Percentiles rank a stretch among this genome's conserved stretches.
These are phyloP conservation scores for Piprites chloris DNA, from an alignment of 2,113 vertebrate genomes.

Conservation along the genomic window DNA sequence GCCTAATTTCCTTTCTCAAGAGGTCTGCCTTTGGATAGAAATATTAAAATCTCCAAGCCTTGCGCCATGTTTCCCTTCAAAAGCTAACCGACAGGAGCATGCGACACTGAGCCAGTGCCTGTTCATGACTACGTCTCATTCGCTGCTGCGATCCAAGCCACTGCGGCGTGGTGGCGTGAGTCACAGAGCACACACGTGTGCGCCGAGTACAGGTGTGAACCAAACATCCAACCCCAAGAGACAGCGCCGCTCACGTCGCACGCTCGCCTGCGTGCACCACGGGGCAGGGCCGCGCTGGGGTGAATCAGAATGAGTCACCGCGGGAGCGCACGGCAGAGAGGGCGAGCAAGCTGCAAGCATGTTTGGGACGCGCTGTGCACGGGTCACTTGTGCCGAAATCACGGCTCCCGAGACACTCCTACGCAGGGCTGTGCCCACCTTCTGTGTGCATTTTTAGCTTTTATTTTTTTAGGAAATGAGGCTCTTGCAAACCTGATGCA, in stretches of 20 bases:
- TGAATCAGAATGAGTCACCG: not conserved
- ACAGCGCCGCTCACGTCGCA: accelerated
- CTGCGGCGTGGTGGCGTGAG: accelerated
- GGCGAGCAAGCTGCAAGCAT: accelerated
- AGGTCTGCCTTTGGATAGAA: not conserved
- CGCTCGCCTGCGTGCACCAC: accelerated
- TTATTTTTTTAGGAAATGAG: not conserved
- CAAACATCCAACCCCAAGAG: accelerated
- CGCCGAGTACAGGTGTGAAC: not conserved
- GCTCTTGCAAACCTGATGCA: not conserved
- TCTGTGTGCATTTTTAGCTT: not conserved
- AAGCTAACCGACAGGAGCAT: not conserved
- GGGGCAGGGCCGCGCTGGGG: accelerated
- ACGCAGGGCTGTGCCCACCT: not conserved
- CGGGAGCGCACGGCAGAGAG: accelerated
- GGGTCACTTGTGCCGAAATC: not conserved
- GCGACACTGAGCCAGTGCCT: not conserved
- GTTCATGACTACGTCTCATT: not conserved
- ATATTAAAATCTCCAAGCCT: not conserved
- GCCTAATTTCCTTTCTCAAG: not conserved
- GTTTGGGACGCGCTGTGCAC: accelerated
- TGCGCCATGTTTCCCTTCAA: not conserved
- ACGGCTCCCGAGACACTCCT: accelerated
- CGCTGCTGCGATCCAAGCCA: not conserved
- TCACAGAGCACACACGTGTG: not conserved